phyloP scores from a whole-genome alignment of 2,888 invertebrate genomes.

The Falcaria lacertinaria region DNA sequence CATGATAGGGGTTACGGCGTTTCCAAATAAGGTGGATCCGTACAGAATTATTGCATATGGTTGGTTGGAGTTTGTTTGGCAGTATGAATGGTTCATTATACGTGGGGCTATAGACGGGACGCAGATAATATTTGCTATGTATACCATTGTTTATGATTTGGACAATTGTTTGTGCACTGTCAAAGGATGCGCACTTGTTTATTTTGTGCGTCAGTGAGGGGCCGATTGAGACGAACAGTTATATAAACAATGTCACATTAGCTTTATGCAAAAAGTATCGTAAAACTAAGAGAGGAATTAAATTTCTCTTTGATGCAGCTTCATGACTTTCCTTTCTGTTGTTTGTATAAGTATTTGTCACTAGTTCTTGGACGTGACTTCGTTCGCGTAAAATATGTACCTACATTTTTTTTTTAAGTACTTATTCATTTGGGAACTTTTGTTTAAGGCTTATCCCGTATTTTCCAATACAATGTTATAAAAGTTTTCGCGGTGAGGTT shows the following conservation, averaged over 20 bases:
- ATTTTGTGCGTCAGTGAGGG: conserved; percentile 44
- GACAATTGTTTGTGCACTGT: conserved; percentile 76
- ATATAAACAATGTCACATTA: conserved; percentile 47
- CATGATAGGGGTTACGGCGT: conserved; percentile 52
- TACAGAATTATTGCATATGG: conserved; percentile 78
- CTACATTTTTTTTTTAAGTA: too few species aligned
- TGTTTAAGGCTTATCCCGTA: too few species aligned
- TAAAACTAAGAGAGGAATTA: conserved; percentile 3
- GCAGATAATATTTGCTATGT: conserved; percentile 76
- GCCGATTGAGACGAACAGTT: conserved; percentile 25
- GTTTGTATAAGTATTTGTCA: too few species aligned
- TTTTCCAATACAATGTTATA: conserved; percentile 1
- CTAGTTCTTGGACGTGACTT: too few species aligned
- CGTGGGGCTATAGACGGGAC: conserved; percentile 65
- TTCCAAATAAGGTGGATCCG: conserved; percentile 38
- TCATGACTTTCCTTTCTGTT: too few species aligned
- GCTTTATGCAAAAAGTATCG: conserved; percentile 10
- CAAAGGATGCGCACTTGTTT: conserved; percentile 79
- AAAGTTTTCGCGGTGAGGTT: conserved; percentile 26
- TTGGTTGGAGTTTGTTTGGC: conserved; percentile 77
- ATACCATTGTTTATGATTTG: conserved; percentile 77
- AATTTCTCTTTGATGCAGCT: neutral
- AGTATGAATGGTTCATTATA: conserved; percentile 79
- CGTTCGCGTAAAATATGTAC: too few species aligned
- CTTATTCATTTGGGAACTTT: too few species aligned